Conservation (phyloP, 2,888 invertebrate genomes). For the Anthrax anthrax region DNA sequence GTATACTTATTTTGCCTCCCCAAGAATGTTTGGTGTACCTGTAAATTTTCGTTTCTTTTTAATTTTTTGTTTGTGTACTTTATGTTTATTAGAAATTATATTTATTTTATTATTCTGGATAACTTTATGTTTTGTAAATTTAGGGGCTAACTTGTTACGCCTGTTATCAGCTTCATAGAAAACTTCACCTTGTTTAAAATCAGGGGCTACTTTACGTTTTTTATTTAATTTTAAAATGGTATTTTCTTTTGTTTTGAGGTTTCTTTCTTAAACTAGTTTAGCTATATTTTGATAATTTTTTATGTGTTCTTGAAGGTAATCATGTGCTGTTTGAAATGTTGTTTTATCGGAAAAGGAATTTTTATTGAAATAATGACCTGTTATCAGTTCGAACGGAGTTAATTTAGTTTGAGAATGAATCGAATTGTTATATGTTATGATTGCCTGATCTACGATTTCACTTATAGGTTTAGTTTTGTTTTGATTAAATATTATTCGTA, state of each 20-base stretch:
- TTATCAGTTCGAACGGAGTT: conserved; percentile 8
- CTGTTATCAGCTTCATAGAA: conserved; percentile 4
- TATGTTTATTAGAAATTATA: background rate
- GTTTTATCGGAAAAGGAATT: background rate
- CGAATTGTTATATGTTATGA: conserved; percentile 4
- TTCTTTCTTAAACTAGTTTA: conserved; percentile 1
- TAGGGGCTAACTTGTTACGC: conserved; percentile 4
- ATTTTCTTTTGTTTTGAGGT: background rate
- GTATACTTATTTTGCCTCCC: background rate
- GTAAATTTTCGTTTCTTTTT: background rate
- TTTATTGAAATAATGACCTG: conserved; percentile 6
- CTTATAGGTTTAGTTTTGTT: conserved; percentile 5
- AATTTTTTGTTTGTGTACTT: background rate
- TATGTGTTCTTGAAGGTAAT: conserved; percentile 4
- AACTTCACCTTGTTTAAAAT: background rate
- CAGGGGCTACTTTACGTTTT: background rate
- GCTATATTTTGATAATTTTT: conserved; percentile 1
- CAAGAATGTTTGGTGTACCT: background rate
- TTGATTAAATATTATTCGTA: conserved; percentile 8
- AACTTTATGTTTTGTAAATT: conserved; percentile 6
- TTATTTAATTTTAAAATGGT: conserved; percentile 5
- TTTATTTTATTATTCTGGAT: conserved; percentile 3
- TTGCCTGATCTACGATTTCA: conserved; percentile 9
- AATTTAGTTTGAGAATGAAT: conserved; percentile 9
- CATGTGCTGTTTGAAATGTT: conserved; percentile 3